Conservation (phyloP, 2,113 vertebrate species). For the Quiscalus mexicanus region DNA sequence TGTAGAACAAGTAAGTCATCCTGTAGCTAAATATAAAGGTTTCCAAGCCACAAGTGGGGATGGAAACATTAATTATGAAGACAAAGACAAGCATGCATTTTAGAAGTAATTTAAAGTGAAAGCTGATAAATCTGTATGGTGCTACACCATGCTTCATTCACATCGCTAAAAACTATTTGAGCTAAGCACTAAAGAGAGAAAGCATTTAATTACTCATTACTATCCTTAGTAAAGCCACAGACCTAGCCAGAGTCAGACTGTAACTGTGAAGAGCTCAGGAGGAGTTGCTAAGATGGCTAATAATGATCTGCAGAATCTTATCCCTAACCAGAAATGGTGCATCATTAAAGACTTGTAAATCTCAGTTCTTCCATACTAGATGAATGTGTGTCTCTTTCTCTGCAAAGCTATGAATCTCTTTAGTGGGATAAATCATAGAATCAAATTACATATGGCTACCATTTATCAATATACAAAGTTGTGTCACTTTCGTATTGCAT, state of each 20-base stretch:
- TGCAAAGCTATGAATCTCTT: neutral
- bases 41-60: neutral
- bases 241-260: neutral
- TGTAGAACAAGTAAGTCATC: constrained; percentile 46
- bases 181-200: neutral
- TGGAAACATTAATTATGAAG: constrained; percentile 16
- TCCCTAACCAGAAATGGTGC: neutral
- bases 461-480: neutral
- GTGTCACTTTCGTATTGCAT: neutral
- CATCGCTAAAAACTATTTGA: neutral
- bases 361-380: neutral
- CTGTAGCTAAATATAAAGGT: constrained; percentile 1
- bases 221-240: neutral
- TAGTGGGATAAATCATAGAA: neutral
- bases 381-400: neutral
- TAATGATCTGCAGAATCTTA: neutral
- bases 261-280: neutral
- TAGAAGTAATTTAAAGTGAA: neutral
- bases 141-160: neutral
- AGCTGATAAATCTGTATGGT: neutral
- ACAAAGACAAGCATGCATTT: constrained; percentile 25
- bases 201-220: neutral
- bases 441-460: neutral
- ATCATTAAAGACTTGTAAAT: neutral
- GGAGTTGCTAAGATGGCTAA: neutral